Evolutionary conservation across 2,888 invertebrate genomes (phyloP).

Genomic region (Germaria angustata): DNA sequence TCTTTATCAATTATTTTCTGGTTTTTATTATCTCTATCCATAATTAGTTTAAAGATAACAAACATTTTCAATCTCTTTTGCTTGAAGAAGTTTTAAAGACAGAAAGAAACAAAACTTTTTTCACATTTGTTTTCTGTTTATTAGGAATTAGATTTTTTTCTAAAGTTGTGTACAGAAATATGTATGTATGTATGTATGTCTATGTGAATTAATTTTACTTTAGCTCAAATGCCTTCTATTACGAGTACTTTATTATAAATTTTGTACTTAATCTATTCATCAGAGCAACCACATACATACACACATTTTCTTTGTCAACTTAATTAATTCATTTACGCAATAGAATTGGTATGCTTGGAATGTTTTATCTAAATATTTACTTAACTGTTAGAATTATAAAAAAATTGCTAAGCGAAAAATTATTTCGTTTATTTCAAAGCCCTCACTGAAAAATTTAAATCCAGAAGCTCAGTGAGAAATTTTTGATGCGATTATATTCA

Average conservation of each 20-base stretch:
- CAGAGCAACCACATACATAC: neutral
- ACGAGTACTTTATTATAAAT: neutral
- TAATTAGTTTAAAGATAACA: constrained; percentile 22
- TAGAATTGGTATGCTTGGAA: constrained; percentile 56
- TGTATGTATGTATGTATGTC: neutral
- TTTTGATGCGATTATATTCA: too few relatives aligned
- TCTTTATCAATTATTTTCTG: neutral
- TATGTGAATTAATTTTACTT: neutral
- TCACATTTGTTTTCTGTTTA: constrained; percentile 43
- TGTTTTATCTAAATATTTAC: constrained; percentile 60
- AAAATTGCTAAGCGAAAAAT: neutral
- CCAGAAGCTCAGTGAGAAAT: too few relatives aligned
- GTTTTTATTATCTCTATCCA: constrained; percentile 14
- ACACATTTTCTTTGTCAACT: constrained; percentile 7
- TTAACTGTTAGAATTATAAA: constrained; percentile 29
- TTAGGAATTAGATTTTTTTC: neutral
- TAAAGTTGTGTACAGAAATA: neutral
- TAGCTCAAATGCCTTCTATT: neutral
- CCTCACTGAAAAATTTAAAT: neutral
- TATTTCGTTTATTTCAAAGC: neutral
- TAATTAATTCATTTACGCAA: constrained; percentile 24
- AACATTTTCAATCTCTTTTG: neutral
- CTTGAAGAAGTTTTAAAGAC: neutral
- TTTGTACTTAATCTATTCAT: neutral
- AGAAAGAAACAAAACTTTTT: neutral